Conservation (phyloP, 2,113 vertebrate species). For the Antigone vipio region DNA sequence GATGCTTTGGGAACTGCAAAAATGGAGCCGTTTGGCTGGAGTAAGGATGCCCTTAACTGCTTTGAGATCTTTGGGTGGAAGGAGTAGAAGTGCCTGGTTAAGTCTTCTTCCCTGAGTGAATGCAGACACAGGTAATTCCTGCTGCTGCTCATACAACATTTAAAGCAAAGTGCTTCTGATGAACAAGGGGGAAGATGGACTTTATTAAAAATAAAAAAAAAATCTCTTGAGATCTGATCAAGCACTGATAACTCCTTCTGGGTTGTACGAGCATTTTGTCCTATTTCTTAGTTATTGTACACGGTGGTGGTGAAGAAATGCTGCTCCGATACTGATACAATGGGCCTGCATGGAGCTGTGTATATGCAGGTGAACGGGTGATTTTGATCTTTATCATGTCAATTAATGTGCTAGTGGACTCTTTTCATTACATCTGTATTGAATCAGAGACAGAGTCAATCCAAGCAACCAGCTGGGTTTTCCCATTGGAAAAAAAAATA, state of each 20-base stretch:
- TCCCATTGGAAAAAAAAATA: background rate
- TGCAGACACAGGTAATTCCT: background rate
- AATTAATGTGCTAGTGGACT: conserved; percentile 51
- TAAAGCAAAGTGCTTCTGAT: conserved; percentile 54
- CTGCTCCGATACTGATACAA: conserved; percentile 5
- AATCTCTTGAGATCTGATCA: conserved; percentile 38
- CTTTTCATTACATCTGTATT: conserved; percentile 42
- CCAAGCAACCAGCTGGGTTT: background rate
- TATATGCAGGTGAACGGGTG: background rate
- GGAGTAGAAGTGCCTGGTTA: background rate
- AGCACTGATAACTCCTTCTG: conserved; percentile 50
- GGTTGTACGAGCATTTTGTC: conserved; percentile 16
- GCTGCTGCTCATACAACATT: conserved; percentile 22
- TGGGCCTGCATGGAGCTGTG: background rate
- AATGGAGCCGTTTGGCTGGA: background rate
- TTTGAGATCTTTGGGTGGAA: background rate
- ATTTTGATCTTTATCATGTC: conserved; percentile 59
- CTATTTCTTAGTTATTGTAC: conserved; percentile 24
- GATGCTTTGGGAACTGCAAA: background rate
- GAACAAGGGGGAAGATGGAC: conserved; percentile 22
- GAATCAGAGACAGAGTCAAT: conserved; percentile 34
- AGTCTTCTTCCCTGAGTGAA: background rate
- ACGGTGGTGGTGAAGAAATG: background rate
- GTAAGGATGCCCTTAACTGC: background rate
- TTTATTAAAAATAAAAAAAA: conserved; percentile 66